A percentile compares a stretch with the other conserved stretches of the same genome.
Evolutionary conservation across 92 coral and sea anemone species (phyloP).

Genomic region (Pocillopora meandrina): DNA sequence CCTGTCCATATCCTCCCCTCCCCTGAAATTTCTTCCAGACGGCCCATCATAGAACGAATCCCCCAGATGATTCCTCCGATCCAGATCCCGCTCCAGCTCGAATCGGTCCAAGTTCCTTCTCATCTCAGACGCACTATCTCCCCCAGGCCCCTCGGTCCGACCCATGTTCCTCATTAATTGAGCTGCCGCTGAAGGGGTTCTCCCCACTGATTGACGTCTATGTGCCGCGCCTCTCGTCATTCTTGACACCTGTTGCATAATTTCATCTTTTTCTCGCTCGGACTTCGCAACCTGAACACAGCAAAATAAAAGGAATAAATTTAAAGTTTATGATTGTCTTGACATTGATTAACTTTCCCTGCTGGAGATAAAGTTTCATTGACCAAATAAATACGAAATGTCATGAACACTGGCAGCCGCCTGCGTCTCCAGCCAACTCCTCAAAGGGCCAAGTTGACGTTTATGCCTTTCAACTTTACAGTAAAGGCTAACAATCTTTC

Average conservation of each 20-base stretch:
- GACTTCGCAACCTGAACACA: constrained; percentile 71
- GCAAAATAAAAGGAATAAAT: no score
- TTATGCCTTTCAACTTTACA: no score
- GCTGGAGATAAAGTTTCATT: no score
- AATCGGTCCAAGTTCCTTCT: constrained; percentile 78
- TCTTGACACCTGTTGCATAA: constrained; percentile 75
- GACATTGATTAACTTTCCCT: no score
- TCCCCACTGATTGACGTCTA: constrained; percentile 80
- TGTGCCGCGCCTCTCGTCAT: constrained; percentile 65
- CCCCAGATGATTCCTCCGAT: constrained; percentile 49
- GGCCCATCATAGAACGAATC: constrained; percentile 49
- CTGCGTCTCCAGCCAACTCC: no score
- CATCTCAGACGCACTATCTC: constrained; percentile 62
- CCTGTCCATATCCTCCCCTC: constrained; percentile 51
- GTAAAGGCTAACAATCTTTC: no score
- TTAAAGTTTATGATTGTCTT: no score
- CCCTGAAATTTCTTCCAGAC: constrained; percentile 28
- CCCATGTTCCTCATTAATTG: constrained; percentile 59
- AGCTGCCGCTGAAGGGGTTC: constrained; percentile 31
- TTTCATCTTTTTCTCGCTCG: constrained; percentile 82
- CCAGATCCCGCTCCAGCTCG: constrained; percentile 69
- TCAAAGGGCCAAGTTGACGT: no score
- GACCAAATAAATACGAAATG: no score
- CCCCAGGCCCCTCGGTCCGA: constrained; percentile 56
- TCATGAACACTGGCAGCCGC: no score